Percentiles rank a stretch among this genome's conserved stretches.
Conservation (phyloP, 2,888 invertebrate species). For the Dicroscelio sp. region DNA sequence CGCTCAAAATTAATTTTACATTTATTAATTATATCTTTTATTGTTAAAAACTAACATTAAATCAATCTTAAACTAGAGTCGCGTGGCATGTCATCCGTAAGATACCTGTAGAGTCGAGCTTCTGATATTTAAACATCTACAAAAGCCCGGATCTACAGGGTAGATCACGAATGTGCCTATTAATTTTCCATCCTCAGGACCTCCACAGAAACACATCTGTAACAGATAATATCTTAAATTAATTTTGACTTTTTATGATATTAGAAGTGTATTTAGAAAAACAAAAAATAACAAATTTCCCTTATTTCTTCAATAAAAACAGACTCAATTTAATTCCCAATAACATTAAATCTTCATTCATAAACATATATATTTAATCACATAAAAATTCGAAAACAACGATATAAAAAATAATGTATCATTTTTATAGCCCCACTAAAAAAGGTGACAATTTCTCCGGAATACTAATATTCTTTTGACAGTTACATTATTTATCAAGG, state of each 20-base stretch:
- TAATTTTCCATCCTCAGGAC: slow-evolving; percentile 85
- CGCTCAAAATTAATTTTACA: too few relatives aligned
- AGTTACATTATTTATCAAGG: too few relatives aligned
- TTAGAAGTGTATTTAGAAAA: not conserved
- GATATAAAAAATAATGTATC: too few relatives aligned
- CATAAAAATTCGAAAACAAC: too few relatives aligned
- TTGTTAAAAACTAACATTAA: not conserved
- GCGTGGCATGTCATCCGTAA: slow-evolving; percentile 98
- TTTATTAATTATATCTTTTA: not conserved
- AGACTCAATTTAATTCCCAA: too few relatives aligned
- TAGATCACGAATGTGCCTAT: slow-evolving; percentile 99
- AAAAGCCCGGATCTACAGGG: slow-evolving; percentile 99
- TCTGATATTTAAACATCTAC: slow-evolving; percentile 97
- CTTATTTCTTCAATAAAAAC: too few relatives aligned
- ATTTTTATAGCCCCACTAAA: too few relatives aligned
- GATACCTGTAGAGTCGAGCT: slow-evolving; percentile 99
- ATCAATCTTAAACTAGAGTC: slow-evolving; percentile 91
- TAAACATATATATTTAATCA: too few relatives aligned
- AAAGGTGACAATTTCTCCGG: too few relatives aligned
- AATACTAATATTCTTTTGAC: too few relatives aligned
- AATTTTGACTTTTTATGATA: too few relatives aligned
- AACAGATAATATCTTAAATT: slow-evolving; percentile 33
- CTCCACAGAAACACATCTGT: slow-evolving; percentile 15
- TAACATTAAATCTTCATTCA: too few relatives aligned
- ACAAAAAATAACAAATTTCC: not conserved